Evolutionary conservation across 2,888 invertebrate genomes (phyloP).

Genomic region (Pecten maximus): DNA sequence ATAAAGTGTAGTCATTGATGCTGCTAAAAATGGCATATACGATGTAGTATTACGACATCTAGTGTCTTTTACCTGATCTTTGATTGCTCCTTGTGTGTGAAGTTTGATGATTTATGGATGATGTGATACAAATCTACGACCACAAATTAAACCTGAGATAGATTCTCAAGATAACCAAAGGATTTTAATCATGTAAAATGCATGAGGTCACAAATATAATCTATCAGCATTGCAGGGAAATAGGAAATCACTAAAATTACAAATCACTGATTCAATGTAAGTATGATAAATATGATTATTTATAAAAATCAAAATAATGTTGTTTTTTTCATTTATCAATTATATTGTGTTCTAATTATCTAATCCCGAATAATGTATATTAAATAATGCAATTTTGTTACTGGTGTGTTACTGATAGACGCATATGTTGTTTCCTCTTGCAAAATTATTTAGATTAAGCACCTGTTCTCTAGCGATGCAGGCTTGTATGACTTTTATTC

Average conservation of each 20-base stretch:
- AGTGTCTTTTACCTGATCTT: background rate
- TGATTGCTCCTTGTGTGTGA: background rate
- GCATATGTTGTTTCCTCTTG: background rate
- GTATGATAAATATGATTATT: background rate
- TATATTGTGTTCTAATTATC: background rate
- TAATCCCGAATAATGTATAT: background rate
- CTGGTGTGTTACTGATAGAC: background rate
- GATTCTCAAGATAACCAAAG: background rate
- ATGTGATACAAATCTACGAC: background rate
- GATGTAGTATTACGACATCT: background rate
- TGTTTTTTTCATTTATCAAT: background rate
- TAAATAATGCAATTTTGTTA: background rate
- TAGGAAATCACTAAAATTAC: background rate
- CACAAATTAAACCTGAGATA: constrained; percentile 27
- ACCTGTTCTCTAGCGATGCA: background rate
- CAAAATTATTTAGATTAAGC: background rate
- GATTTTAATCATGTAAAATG: background rate
- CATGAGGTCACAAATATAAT: constrained; percentile 13
- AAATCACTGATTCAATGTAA: background rate
- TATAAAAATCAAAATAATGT: background rate
- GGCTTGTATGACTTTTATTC: background rate
- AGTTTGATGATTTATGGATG: constrained; percentile 30
- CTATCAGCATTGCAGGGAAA: background rate
- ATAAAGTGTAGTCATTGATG: background rate
- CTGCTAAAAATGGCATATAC: background rate